Evolutionary conservation across 2,888 invertebrate genomes (phyloP), one percentile per base, ranked within the genome.

Genomic region (Rotaria socialis): DNA sequence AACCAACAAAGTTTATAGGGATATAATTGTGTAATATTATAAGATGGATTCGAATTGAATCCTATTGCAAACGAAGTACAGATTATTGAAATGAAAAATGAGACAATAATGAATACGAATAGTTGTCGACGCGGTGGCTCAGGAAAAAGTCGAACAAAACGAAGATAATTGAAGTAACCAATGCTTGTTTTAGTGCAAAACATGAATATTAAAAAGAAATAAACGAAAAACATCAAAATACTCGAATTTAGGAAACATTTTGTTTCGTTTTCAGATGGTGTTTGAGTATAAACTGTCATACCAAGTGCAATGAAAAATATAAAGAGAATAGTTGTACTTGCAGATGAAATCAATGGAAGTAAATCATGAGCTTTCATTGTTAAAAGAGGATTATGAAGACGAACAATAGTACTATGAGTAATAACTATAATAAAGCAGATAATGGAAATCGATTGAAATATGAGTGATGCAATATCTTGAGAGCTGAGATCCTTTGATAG

Each of bases 161-260:
- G 47, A 43, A 47, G n/a, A 80, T 80, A 80, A 47, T 80, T 80
- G 16, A 80, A 80, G 47, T 80, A 80, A 2, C 75, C 75, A 10
- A 80, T 6, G 14, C 43, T 47, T 47, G 22, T 43, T 80, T 80
- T 80, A 5, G 22, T 24, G 24, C 75, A 80, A 43, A 80, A 41
- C 75, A 80, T 80, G 24, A 80, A 80, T 0, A 80, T 47, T 47
- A 80, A 80, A 7, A 41, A 80, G 47, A 80, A 80, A 47, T 80
- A 80, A n/a, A 27, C 27, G 41, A 80, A 80, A 47, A 80, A 80
- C 75, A 80, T 80, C 10, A 80, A n/a, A 2, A 80, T 3, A 80
- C 47, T 43, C 22, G 75, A 41, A 80, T 24, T 80, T 24, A n/a
- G 24, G 27, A 80, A 80, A 80, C 75, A 80, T 24, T 80, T 41